Evolutionary conservation across 2,113 vertebrate genomes (phyloP).

Genomic region (Sylvia atricapilla): DNA sequence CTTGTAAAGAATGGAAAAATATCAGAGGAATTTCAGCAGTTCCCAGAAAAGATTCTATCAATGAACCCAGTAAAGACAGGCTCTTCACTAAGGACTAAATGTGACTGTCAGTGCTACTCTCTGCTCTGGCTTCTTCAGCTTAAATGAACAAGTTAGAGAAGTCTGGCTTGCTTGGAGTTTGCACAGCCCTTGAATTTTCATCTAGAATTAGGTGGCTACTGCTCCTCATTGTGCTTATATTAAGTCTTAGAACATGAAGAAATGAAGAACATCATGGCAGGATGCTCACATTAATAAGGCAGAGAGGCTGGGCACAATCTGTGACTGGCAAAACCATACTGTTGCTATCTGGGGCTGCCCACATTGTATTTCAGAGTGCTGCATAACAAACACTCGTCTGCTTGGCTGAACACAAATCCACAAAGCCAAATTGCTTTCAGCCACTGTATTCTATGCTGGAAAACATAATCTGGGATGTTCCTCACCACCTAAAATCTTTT

Average conservation of each 20-base stretch:
- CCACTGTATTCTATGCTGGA: background rate
- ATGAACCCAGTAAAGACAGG: background rate
- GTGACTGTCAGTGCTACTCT: background rate
- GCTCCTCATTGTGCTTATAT: background rate
- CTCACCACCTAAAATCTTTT: background rate
- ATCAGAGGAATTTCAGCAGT: background rate
- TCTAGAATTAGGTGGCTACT: background rate
- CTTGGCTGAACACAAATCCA: background rate
- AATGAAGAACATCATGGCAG: background rate
- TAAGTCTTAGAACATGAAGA: background rate
- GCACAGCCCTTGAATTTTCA: background rate
- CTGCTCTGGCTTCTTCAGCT: background rate
- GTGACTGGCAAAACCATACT: background rate
- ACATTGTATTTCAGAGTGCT: background rate
- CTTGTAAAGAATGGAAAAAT: background rate
- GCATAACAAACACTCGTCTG: background rate
- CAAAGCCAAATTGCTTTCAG: background rate
- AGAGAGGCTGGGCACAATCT: background rate
- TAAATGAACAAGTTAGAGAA: background rate
- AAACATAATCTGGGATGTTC: background rate
- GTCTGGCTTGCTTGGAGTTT: background rate
- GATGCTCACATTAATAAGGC: background rate
- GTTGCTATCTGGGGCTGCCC: background rate
- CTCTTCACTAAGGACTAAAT: slow-evolving; percentile 6
- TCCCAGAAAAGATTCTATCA: background rate